Percentiles rank a stretch among this genome's conserved stretches.
Conservation (phyloP, 2,797 vertebrate species). For the Scyliorhinus canicula region DNA sequence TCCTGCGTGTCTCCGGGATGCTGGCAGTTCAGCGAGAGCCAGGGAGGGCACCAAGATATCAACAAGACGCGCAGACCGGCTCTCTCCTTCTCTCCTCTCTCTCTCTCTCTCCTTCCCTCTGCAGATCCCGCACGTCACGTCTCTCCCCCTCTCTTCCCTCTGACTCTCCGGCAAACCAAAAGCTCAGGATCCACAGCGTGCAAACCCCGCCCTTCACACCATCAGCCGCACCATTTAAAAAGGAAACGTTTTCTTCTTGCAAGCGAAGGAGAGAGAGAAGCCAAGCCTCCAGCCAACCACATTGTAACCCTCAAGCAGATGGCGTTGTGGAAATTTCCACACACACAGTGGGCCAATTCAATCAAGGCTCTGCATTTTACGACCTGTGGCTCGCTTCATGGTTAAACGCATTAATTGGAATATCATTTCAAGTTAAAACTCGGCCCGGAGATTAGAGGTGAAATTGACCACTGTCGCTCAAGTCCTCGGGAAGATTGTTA, state of each 20-base stretch:
- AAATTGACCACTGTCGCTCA: background rate
- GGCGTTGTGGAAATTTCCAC: background rate
- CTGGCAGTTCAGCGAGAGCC: background rate
- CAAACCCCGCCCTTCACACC: constrained; percentile 25
- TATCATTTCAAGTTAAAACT: background rate
- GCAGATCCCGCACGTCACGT: background rate
- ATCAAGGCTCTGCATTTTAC: background rate
- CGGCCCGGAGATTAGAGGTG: background rate
- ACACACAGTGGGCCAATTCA: background rate
- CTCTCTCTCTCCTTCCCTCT: background rate
- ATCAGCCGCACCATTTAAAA: background rate
- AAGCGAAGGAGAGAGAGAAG: background rate
- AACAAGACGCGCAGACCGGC: background rate
- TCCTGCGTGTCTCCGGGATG: background rate
- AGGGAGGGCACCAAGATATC: no score
- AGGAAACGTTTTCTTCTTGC: no score
- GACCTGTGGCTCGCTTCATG: background rate
- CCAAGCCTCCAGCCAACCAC: background rate
- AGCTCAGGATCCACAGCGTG: background rate
- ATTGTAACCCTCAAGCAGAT: background rate
- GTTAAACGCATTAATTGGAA: background rate
- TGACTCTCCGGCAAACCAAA: background rate
- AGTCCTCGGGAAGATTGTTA: no score
- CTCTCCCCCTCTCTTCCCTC: background rate
- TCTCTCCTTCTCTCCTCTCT: no score